Conservation (phyloP, 2,113 vertebrate genomes). For the Myotis lucifugus region DNA sequence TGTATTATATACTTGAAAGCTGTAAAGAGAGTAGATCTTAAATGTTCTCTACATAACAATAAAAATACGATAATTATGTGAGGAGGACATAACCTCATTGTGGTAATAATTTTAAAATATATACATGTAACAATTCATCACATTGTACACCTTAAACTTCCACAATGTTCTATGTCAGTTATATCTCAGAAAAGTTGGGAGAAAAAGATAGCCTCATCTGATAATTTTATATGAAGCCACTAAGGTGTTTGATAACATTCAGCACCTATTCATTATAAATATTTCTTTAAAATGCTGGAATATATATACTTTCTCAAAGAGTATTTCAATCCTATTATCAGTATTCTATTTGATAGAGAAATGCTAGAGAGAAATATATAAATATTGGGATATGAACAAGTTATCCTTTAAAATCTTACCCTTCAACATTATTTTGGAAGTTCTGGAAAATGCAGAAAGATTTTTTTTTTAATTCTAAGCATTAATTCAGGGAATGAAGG, state of each 20-base stretch:
- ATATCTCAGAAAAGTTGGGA: neutral
- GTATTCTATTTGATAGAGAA: neutral
- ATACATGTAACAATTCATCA: neutral
- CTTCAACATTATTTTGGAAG: neutral
- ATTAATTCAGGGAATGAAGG: neutral
- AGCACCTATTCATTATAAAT: neutral
- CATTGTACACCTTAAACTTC: neutral
- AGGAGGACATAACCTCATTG: neutral
- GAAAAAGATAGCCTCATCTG: neutral
- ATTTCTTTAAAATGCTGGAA: neutral
- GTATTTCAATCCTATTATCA: neutral
- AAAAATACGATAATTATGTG: neutral
- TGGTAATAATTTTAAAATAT: neutral
- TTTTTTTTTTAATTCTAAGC: neutral
- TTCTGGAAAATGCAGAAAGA: neutral
- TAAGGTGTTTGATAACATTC: neutral
- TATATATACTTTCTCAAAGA: neutral
- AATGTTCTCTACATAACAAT: neutral
- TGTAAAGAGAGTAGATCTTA: neutral
- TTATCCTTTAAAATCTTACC: neutral
- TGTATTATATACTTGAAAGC: neutral
- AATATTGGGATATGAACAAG: neutral
- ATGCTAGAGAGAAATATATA: neutral
- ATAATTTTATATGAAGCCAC: neutral
- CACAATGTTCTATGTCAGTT: neutral